A percentile compares a stretch with the other conserved stretches of the same genome.
These are phyloP conservation scores for Hypanus sabinus DNA, from an alignment of 2,113 vertebrate genomes.

Conservation along the genomic window DNA sequence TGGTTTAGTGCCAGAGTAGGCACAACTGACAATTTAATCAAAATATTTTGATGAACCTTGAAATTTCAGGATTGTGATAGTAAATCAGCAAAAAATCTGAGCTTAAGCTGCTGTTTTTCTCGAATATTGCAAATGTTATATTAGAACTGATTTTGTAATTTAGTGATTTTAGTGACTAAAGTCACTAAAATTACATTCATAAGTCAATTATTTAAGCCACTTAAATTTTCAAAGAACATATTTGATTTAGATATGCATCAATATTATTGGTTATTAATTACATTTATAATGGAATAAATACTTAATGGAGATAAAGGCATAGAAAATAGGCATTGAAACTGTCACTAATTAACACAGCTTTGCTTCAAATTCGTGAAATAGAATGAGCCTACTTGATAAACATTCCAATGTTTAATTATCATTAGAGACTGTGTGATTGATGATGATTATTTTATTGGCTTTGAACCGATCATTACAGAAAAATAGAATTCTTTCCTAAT, in stretches of 20 bases:
- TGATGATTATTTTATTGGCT: not conserved
- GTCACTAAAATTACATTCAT: not conserved
- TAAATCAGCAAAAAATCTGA: slow-evolving; percentile 15
- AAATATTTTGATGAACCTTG: not conserved
- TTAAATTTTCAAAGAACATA: not conserved
- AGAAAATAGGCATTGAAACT: not conserved
- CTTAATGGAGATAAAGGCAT: not conserved
- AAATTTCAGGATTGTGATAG: not conserved
- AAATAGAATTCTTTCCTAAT: not conserved
- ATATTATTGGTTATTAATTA: not conserved
- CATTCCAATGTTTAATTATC: not conserved
- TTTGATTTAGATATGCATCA: not conserved
- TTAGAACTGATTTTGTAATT: not conserved
- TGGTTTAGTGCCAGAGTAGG: not conserved
- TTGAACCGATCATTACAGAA: not conserved
- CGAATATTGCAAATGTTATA: not conserved
- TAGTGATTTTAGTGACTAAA: not conserved
- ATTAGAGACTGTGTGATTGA: not conserved
- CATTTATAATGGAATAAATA: not conserved
- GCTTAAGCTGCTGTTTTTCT: not conserved
- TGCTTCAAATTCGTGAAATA: not conserved
- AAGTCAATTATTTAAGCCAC: not conserved
- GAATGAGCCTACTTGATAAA: not conserved
- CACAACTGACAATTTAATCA: not conserved
- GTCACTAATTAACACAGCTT: not conserved